Base-by-base conservation (phyloP, 2,113 vertebrate species). In the Haemorhous mexicanus region DNA sequence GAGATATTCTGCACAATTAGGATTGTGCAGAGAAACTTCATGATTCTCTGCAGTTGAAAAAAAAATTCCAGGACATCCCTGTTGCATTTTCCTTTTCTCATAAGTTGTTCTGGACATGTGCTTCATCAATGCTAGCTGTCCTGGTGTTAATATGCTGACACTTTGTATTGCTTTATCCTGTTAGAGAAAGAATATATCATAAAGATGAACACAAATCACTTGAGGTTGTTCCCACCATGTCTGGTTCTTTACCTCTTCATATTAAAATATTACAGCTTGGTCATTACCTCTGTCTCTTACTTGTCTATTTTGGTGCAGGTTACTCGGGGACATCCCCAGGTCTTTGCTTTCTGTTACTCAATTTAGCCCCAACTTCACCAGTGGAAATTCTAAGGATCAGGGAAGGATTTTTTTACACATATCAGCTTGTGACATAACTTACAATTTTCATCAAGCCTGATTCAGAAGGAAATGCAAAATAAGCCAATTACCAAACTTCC, bases 291-390 rank as follows among this genome's bases (percentile, higher is more conserved):
- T 87, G 80, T 94, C 86, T 90, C 83, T 78, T 59, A 26, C 59
- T 50, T 14, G 28, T 44, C 88, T 97, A 89, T 93, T 96, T 95
- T 92, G 78, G 73, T 78, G 23, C 41, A 86, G 94, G 94, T 94
- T 94, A 93, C 78, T 5, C 78, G 55, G 73, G 95, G 93, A 93
- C 86, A 87, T 87, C 20, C 69, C 69, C 64, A 72, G 33, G 37
- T 49, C 80, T 94, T 93, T 90, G 26, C 52, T 93, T 94, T 89
- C 43, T 92, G 35, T 67, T 86, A 53, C 89, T 10, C 2, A 0
- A 81, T 72, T 84, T 77, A 81, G 61, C 44, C 58, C 44, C 30
- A 64, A 4, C 37, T 84, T 89, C 23, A 72, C 49, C 44, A 72
- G 32, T 64, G 79, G 78, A 84, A 95, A 92, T 75, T 90, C 64